Evolutionary conservation across 2,797 vertebrate genomes (phyloP).

Genomic region (Melanotaenia parkinsoni): DNA sequence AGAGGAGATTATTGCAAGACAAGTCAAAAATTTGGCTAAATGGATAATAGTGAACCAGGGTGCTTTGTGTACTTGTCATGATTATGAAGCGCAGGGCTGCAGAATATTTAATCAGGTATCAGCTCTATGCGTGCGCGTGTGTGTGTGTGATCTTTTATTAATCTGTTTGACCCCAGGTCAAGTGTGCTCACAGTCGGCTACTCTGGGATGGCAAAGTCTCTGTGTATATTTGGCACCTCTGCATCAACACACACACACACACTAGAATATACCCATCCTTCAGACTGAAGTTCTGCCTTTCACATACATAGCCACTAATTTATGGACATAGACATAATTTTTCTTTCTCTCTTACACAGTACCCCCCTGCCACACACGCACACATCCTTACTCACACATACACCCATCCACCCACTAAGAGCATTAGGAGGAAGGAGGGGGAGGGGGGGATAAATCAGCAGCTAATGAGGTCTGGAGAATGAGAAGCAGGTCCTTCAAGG

Average conservation of each 20-base stretch:
- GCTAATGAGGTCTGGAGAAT: slow-evolving; percentile 93
- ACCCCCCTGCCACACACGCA: slow-evolving; percentile 19
- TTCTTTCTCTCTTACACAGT: slow-evolving; percentile 42
- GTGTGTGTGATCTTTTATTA: slow-evolving; percentile 94
- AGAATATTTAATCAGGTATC: slow-evolving; percentile 86
- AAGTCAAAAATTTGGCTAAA: slow-evolving; percentile 79
- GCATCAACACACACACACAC: slow-evolving; percentile 74
- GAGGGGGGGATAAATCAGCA: slow-evolving; percentile 84
- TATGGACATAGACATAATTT: slow-evolving; percentile 56
- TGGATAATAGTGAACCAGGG: slow-evolving; percentile 75
- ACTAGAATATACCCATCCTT: slow-evolving; percentile 44
- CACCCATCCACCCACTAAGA: slow-evolving; percentile 62
- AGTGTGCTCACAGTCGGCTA: slow-evolving; percentile 87
- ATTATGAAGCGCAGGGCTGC: slow-evolving; percentile 70
- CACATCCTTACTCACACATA: slow-evolving; percentile 30
- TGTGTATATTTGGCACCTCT: slow-evolving; percentile 89
- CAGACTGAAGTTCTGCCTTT: slow-evolving; percentile 36
- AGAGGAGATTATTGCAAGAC: slow-evolving; percentile 77
- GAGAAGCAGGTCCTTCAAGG: slow-evolving; percentile 88
- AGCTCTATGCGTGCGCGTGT: slow-evolving; percentile 81
- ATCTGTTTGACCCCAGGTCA: slow-evolving; percentile 96
- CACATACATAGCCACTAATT: slow-evolving; percentile 46
- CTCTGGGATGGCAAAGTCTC: slow-evolving; percentile 89
- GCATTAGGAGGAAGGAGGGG: slow-evolving; percentile 57
- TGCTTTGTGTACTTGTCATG: slow-evolving; percentile 69